Conservation (phyloP, 2,888 invertebrate species). For the Rapana venosa region DNA sequence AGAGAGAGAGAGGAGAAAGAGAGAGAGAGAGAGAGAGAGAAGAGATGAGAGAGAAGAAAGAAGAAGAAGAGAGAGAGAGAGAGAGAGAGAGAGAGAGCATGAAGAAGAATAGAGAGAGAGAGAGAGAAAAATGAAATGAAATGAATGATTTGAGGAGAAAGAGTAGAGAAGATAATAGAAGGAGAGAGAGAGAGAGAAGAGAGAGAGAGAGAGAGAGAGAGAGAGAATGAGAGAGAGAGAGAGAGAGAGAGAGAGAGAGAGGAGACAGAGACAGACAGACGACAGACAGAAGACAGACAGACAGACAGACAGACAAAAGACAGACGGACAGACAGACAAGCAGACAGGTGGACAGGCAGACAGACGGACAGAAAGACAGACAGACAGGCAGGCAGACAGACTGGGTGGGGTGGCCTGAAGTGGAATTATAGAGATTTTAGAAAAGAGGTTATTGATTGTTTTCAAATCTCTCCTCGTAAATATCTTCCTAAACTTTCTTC, state of each 20-base stretch:
- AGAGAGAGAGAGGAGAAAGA: background rate
- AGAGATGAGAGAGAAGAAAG: background rate
- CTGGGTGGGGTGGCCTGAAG: too few species aligned
- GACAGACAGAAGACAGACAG: background rate
- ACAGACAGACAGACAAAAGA: too few species aligned
- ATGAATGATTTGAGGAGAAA: background rate
- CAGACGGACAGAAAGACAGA: too few species aligned
- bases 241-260: background rate
- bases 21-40: background rate
- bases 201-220: background rate
- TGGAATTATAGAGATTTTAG: too few species aligned
- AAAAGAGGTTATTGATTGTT: too few species aligned
- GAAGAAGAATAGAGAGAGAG: background rate
- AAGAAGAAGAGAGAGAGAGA: background rate
- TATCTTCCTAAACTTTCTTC: too few species aligned
- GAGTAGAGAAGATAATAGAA: background rate
- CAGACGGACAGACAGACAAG: background rate
- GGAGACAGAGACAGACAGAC: too few species aligned
- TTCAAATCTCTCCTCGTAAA: too few species aligned
- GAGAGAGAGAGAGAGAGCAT: background rate
- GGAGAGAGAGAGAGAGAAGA: background rate
- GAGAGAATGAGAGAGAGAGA: background rate
- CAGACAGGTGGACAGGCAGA: background rate
- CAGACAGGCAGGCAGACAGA: too few species aligned
- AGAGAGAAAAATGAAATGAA: background rate